phyloP scores from a whole-genome alignment of 2,113 vertebrate species.

The Campylorhamphus procurvoides region DNA sequence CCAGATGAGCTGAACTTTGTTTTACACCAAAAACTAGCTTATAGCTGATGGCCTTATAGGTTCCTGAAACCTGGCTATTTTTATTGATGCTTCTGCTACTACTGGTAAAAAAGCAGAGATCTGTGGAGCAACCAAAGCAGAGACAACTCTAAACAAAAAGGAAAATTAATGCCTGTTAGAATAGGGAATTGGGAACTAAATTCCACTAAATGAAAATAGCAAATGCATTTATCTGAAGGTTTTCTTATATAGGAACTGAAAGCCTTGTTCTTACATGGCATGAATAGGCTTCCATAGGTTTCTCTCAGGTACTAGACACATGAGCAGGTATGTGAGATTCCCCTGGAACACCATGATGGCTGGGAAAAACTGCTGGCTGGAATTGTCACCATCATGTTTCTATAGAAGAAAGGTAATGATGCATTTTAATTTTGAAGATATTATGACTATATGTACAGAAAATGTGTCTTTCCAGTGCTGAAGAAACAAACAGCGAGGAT shows the following conservation, averaged over 20 bases:
- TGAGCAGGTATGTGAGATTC: not conserved
- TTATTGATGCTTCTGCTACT: not conserved
- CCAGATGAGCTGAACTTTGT: not conserved
- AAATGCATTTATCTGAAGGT: not conserved
- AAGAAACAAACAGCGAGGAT: constrained; percentile 36
- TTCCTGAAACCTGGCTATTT: not conserved
- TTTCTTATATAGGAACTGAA: not conserved
- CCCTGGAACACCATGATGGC: not conserved
- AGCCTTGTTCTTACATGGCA: not conserved
- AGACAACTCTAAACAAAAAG: not conserved
- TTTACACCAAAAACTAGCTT: not conserved
- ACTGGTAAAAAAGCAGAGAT: not conserved
- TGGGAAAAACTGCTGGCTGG: not conserved
- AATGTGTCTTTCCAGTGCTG: not conserved
- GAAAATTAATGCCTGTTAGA: not conserved
- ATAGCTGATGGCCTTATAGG: not conserved
- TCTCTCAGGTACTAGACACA: not conserved
- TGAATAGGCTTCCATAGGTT: not conserved
- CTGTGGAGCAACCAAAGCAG: not conserved
- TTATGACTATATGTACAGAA: not conserved
- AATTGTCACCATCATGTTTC: not conserved
- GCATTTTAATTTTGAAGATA: constrained; percentile 18
- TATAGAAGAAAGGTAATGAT: not conserved
- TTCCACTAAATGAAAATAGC: not conserved
- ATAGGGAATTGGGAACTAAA: not conserved